These are phyloP conservation scores for Limnothrissa miodon DNA, from an alignment of 2,113 vertebrate species.

Conservation along the genomic window DNA sequence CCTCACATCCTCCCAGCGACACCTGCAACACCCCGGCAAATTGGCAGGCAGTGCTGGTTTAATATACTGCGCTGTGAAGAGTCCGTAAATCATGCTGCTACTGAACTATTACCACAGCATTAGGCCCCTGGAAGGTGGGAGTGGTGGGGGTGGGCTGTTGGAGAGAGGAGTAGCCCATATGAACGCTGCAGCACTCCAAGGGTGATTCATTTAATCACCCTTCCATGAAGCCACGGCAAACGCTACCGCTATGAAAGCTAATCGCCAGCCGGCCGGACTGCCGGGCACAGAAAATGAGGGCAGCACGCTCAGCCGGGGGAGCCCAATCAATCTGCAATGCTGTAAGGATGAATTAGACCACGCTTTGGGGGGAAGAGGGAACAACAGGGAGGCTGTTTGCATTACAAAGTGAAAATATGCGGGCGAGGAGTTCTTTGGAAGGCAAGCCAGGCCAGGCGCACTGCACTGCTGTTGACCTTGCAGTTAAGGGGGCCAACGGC, in stretches of 20 bases:
- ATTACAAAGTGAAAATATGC: slow-evolving; percentile 34
- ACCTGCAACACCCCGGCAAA: slow-evolving; percentile 68
- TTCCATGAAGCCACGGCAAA: slow-evolving; percentile 38
- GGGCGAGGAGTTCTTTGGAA: neutral
- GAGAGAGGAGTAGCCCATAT: neutral
- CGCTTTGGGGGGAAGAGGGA: neutral
- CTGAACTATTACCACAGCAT: slow-evolving; percentile 52
- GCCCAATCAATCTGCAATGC: slow-evolving; percentile 11
- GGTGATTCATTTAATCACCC: slow-evolving; percentile 40
- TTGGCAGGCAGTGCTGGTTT: slow-evolving; percentile 64
- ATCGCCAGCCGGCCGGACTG: neutral
- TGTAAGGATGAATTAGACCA: slow-evolving; percentile 10
- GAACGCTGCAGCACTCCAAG: slow-evolving; percentile 8
- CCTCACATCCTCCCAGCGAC: slow-evolving; percentile 64
- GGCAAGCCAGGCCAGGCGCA: slow-evolving; percentile 23
- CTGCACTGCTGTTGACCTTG: slow-evolving; percentile 47
- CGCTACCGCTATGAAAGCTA: slow-evolving; percentile 22
- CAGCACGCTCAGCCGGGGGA: neutral
- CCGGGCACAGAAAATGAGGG: neutral
- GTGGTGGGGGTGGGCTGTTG: neutral
- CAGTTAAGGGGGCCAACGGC: slow-evolving; percentile 45
- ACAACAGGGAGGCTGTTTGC: slow-evolving; percentile 9
- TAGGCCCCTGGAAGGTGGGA: slow-evolving; percentile 34
- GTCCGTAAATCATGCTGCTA: slow-evolving; percentile 66
- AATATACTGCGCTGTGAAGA: slow-evolving; percentile 63